Evolutionary conservation across 2,797 vertebrate species (phyloP).

Genomic region (Periparus ater): DNA sequence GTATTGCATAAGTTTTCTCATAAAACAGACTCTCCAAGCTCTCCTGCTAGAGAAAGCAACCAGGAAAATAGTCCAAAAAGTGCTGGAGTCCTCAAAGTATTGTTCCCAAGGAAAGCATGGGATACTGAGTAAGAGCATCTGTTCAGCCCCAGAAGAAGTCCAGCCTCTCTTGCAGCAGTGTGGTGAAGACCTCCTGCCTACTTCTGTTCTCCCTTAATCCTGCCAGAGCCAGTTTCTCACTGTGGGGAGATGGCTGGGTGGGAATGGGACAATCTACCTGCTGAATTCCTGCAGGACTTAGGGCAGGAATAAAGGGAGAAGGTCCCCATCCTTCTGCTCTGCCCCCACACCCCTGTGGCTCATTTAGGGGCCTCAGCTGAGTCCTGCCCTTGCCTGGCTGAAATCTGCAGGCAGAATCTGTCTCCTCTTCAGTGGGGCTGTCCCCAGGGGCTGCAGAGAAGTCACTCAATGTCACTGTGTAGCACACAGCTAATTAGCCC

Average conservation of each 20-base stretch:
- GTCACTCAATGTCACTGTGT: not conserved
- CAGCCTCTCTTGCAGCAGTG: not conserved
- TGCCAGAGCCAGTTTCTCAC: not conserved
- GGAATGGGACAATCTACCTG: accelerated
- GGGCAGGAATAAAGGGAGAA: not conserved
- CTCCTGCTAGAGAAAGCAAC: not conserved
- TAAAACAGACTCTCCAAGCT: not conserved
- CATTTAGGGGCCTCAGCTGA: not conserved
- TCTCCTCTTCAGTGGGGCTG: not conserved
- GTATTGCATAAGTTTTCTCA: not conserved
- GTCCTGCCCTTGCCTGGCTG: not conserved
- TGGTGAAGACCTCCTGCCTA: not conserved
- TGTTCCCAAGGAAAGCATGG: not conserved
- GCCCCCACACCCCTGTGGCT: accelerated
- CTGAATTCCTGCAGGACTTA: not conserved
- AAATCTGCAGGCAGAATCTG: not conserved
- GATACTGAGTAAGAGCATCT: not conserved
- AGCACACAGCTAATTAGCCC: not conserved
- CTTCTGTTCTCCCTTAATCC: not conserved
- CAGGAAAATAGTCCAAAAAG: not conserved
- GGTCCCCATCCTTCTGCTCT: not conserved
- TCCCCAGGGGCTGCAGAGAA: not conserved
- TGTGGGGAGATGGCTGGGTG: accelerated
- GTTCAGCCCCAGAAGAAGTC: not conserved
- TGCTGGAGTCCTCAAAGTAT: not conserved